phyloP scores from a whole-genome alignment of 2,113 vertebrate species.

The Colistium nudipinnis region DNA sequence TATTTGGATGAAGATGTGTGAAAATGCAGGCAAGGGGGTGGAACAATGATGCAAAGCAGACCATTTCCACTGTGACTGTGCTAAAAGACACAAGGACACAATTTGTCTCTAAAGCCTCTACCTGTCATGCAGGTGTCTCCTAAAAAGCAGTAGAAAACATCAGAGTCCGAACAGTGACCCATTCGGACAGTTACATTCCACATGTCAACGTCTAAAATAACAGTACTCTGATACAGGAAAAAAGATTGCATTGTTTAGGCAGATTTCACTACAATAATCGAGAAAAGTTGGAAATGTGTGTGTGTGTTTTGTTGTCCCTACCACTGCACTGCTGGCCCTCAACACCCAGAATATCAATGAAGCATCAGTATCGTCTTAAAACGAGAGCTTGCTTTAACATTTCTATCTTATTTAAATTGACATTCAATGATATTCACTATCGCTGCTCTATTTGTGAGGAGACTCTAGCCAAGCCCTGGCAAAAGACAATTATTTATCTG shows the following conservation, averaged over 20 bases:
- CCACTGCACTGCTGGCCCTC: slow-evolving; percentile 36
- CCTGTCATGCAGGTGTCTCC: slow-evolving; percentile 72
- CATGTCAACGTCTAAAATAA: slow-evolving; percentile 79
- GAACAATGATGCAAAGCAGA: slow-evolving; percentile 30
- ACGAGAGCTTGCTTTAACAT: slow-evolving; percentile 13
- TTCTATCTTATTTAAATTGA: slow-evolving; percentile 18
- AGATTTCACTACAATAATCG: slow-evolving; percentile 69
- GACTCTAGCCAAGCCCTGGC: slow-evolving; percentile 38
- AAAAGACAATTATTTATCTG: slow-evolving; percentile 32
- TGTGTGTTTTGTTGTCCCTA: slow-evolving; percentile 27
- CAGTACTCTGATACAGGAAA: slow-evolving; percentile 79
- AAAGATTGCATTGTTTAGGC: slow-evolving; percentile 79
- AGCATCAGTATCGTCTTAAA: slow-evolving; percentile 26
- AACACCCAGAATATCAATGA: slow-evolving; percentile 18
- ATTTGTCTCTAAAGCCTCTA: slow-evolving; percentile 67
- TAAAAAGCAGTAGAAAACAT: slow-evolving; percentile 74
- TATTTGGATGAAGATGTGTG: not conserved
- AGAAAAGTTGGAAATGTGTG: slow-evolving; percentile 57
- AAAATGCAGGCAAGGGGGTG: slow-evolving; percentile 36
- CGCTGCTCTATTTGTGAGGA: slow-evolving; percentile 21
- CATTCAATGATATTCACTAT: slow-evolving; percentile 43
- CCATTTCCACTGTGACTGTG: slow-evolving; percentile 53
- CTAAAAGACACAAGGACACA: slow-evolving; percentile 59
- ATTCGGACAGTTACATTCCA: slow-evolving; percentile 73
- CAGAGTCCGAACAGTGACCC: slow-evolving; percentile 29